A percentile compares a stretch with the other conserved stretches of the same genome.
These are phyloP conservation scores for Lagopus leucura DNA, from an alignment of 2,113 vertebrate species.

Conservation along the genomic window DNA sequence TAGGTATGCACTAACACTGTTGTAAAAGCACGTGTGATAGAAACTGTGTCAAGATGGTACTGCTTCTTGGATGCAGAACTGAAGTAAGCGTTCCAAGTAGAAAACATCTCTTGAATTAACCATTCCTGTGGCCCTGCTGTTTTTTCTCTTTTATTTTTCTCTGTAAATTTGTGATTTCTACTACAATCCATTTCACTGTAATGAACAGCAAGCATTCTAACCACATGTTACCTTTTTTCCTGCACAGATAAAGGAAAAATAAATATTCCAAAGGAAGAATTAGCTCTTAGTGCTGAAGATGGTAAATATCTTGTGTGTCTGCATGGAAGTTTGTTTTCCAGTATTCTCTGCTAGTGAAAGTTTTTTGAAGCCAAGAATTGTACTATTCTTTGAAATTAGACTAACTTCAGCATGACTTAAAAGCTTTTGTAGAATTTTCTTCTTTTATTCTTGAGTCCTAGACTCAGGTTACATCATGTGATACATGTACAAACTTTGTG, in stretches of 20 bases:
- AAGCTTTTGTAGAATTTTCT: not conserved
- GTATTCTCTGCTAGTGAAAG: not conserved
- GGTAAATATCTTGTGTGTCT: constrained; percentile 81
- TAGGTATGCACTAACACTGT: constrained; percentile 25
- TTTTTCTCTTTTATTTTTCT: constrained; percentile 17
- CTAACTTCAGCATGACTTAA: not conserved
- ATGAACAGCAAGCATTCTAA: constrained; percentile 59
- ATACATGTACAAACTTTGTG: not conserved
- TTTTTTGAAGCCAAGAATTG: not conserved
- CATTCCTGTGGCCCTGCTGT: not conserved
- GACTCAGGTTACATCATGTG: not conserved
- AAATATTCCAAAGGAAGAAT: constrained; percentile 76
- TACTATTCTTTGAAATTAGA: not conserved
- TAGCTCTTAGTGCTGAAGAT: constrained; percentile 84
- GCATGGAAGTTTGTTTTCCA: constrained; percentile 57
- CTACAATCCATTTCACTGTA: constrained; percentile 3
- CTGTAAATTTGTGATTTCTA: constrained; percentile 24
- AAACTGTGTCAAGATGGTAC: not conserved
- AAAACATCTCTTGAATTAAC: constrained; percentile 48
- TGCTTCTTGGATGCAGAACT: constrained; percentile 16
- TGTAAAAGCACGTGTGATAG: constrained; percentile 18
- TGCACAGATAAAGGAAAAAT: constrained; percentile 82
- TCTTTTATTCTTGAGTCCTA: not conserved
- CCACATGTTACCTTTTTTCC: constrained; percentile 66
- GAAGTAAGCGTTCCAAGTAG: not conserved